These are phyloP conservation scores for Stratiomys singularior DNA, from an alignment of 2,888 invertebrate genomes.

Conservation along the genomic window DNA sequence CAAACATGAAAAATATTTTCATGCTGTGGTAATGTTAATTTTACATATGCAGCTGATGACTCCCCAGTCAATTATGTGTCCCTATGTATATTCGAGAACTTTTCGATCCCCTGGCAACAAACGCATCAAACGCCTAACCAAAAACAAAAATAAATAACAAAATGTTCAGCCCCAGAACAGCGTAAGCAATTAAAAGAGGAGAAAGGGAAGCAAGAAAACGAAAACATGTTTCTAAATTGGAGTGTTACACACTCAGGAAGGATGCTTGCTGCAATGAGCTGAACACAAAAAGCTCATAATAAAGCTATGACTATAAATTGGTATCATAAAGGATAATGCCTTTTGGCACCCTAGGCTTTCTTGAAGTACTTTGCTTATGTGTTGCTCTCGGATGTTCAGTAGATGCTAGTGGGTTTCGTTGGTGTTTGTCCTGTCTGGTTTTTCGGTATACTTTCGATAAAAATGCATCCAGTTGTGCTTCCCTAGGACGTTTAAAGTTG, in stretches of 20 bases:
- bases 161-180: background rate
- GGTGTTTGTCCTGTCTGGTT: too few species aligned
- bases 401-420: too few species aligned
- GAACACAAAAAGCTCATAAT: conserved; percentile 52
- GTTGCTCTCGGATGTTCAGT: background rate
- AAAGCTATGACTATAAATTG: conserved; percentile 51
- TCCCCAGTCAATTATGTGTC: background rate
- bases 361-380: background rate
- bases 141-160: conserved; percentile 22
- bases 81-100: background rate
- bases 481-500: too few species aligned
- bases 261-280: background rate
- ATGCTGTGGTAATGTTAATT: too few species aligned
- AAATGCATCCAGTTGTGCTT: too few species aligned
- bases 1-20: too few species aligned
- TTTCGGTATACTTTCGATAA: too few species aligned
- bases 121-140: background rate
- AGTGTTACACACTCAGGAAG: background rate
- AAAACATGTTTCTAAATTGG: background rate
- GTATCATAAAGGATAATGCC: conserved; percentile 51
- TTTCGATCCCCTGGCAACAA: background rate
- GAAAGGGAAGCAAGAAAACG: background rate
- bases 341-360: conserved; percentile 32
- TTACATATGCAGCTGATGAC: conserved; percentile 29
- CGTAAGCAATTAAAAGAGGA: background rate